Conservation (phyloP, 53 echinoderm and acorn worm species). For the Holothuria leucospilota region DNA sequence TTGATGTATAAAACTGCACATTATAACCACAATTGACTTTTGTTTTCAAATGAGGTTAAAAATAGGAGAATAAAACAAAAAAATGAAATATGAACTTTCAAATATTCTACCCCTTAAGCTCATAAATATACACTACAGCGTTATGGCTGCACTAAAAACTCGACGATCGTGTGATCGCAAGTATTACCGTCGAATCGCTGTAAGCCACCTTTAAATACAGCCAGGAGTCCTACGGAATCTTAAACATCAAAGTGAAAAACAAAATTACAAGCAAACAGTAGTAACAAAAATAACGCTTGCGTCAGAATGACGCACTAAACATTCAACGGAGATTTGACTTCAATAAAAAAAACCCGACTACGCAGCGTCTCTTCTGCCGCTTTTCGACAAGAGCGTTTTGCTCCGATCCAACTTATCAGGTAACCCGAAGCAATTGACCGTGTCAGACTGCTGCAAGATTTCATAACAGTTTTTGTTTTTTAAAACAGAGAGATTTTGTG, state of each 20-base stretch:
- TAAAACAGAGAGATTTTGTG: constrained; percentile 16
- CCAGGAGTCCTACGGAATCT: constrained; percentile 30
- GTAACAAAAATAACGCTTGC: constrained; percentile 43
- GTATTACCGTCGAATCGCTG: no score
- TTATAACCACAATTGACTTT: no score
- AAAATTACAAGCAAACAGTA: constrained; percentile 39
- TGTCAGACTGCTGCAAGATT: constrained; percentile 8
- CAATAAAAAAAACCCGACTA: constrained; percentile 13
- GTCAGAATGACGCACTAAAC: constrained; percentile 47
- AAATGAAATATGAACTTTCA: no score
- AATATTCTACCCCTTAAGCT: no score
- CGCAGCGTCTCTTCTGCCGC: no score
- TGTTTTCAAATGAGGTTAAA: no score
- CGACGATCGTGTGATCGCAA: no score
- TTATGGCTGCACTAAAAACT: no score
- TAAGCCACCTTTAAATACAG: constrained; percentile 3
- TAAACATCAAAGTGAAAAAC: constrained; percentile 34
- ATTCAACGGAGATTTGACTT: constrained; percentile 29
- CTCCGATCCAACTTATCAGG: neutral
- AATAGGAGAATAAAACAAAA: no score
- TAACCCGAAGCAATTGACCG: constrained; percentile 34
- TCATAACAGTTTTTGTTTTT: constrained; percentile 46
- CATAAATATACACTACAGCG: no score
- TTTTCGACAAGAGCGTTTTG: no score
- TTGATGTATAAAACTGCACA: no score